phyloP scores from a whole-genome alignment of 2,797 vertebrate species.

The Morus bassanus region DNA sequence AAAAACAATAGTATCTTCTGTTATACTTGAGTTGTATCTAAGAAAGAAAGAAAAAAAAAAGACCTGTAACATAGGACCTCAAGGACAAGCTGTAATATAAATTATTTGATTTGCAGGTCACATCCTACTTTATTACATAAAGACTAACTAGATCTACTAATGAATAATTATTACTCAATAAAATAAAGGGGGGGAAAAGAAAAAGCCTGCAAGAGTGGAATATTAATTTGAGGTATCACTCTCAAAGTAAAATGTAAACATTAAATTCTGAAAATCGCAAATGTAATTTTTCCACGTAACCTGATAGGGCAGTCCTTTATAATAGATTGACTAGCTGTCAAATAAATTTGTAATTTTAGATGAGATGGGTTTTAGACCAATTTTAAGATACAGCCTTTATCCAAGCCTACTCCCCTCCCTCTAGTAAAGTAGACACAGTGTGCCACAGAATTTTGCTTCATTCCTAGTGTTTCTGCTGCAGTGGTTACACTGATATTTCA shows the following conservation, averaged over 20 bases:
- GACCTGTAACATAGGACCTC: constrained; percentile 38
- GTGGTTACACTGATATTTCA: constrained; percentile 7
- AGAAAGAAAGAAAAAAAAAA: background rate
- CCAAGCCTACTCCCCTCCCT: constrained; percentile 14
- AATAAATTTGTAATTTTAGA: constrained; percentile 61
- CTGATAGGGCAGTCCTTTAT: constrained; percentile 42
- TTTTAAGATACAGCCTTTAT: constrained; percentile 19
- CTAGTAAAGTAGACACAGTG: background rate
- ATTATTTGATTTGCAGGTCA: constrained; percentile 78
- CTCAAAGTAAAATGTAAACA: constrained; percentile 63
- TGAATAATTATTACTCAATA: constrained; percentile 83
- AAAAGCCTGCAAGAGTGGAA: constrained; percentile 49
- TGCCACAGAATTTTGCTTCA: constrained; percentile 20
- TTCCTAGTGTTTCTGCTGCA: constrained; percentile 40
- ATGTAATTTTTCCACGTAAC: constrained; percentile 64
- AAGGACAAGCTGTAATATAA: constrained; percentile 71
- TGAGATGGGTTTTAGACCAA: constrained; percentile 27
- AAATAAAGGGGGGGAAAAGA: constrained; percentile 56
- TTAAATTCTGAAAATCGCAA: constrained; percentile 65
- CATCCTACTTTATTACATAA: constrained; percentile 78
- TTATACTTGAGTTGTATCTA: constrained; percentile 5
- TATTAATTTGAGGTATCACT: constrained; percentile 68
- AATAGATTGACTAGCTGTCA: constrained; percentile 51
- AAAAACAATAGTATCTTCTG: constrained; percentile 54
- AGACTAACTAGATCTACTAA: constrained; percentile 77